Conservation (phyloP, 2,888 invertebrate species). For the Argyresthia goedartella region DNA sequence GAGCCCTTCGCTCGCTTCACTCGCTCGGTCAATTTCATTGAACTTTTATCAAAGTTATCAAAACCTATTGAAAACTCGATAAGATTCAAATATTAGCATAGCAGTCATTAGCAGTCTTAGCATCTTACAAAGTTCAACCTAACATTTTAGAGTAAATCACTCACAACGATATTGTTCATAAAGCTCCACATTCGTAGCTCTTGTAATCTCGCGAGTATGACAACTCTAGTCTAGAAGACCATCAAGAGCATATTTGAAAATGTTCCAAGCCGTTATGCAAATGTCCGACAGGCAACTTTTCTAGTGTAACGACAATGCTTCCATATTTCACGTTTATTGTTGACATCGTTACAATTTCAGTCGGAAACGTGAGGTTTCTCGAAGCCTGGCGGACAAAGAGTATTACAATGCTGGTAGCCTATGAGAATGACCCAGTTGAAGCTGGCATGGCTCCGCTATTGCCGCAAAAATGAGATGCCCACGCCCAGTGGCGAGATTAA, state of each 20-base stretch:
- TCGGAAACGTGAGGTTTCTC: not conserved
- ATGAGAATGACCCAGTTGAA: constrained; percentile 9
- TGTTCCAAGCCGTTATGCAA: constrained; percentile 3
- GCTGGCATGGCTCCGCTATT: constrained; percentile 11
- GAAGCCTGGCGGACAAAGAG: constrained; percentile 1
- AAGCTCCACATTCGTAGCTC: too few relatives aligned
- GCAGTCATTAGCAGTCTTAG: too few relatives aligned
- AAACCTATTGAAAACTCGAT: too few relatives aligned
- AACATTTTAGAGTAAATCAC: too few relatives aligned
- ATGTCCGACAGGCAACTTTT: not conserved
- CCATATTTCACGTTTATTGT: not conserved
- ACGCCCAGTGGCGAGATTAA: constrained; percentile 39
- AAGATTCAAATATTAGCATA: too few relatives aligned
- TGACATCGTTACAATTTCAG: constrained; percentile 1
- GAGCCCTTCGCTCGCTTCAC: too few relatives aligned
- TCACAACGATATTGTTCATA: too few relatives aligned
- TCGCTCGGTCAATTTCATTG: too few relatives aligned
- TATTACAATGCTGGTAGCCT: not conserved
- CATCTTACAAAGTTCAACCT: too few relatives aligned
- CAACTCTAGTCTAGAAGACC: too few relatives aligned
- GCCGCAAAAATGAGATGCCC: constrained; percentile 33
- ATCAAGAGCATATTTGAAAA: not conserved
- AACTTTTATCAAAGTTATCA: too few relatives aligned
- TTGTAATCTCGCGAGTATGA: too few relatives aligned
- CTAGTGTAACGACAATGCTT: constrained; percentile 1